These are phyloP conservation scores for Lomographa bimaculata DNA, from an alignment of 2,888 invertebrate genomes.

Conservation along the genomic window DNA sequence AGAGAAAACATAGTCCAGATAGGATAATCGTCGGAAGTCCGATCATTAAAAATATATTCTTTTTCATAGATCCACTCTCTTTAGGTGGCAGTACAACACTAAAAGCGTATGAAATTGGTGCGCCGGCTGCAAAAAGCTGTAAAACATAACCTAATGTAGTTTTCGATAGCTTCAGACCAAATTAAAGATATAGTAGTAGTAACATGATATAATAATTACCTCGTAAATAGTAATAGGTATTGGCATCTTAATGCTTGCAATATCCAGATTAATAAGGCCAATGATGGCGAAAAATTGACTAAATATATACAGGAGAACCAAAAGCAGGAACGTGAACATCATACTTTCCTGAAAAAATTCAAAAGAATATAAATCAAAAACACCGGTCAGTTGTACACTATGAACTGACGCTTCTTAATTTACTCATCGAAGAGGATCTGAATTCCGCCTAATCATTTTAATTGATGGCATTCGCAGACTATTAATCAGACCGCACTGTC, in stretches of 20 bases:
- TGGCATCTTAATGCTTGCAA: conserved; percentile 71
- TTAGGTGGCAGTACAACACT: conserved; percentile 61
- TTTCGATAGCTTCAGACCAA: neutral
- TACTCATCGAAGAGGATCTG: conserved; percentile 10
- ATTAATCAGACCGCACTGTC: conserved; percentile 23
- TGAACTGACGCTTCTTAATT: neutral
- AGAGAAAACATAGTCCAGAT: conserved; percentile 68
- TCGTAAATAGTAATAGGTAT: conserved; percentile 73
- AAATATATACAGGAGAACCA: conserved; percentile 70
- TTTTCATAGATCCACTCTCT: conserved; percentile 56
- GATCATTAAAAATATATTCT: conserved; percentile 62
- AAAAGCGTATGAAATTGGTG: conserved; percentile 73
- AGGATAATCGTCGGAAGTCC: conserved; percentile 63
- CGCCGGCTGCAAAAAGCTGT: conserved; percentile 74
- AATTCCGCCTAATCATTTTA: conserved; percentile 26
- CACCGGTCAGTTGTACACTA: conserved; percentile 5
- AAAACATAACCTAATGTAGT: conserved; percentile 18
- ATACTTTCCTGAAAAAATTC: conserved; percentile 70
- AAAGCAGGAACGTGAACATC: conserved; percentile 73
- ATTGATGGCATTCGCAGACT: conserved; percentile 31
- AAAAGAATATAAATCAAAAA: conserved; percentile 9
- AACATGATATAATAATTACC: too few species aligned
- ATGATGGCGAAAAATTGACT: conserved; percentile 77
- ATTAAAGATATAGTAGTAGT: too few species aligned
- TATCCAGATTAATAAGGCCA: conserved; percentile 73